Evolutionary conservation across 2,113 vertebrate genomes (phyloP).

Genomic region (Bagarius yarrelli): DNA sequence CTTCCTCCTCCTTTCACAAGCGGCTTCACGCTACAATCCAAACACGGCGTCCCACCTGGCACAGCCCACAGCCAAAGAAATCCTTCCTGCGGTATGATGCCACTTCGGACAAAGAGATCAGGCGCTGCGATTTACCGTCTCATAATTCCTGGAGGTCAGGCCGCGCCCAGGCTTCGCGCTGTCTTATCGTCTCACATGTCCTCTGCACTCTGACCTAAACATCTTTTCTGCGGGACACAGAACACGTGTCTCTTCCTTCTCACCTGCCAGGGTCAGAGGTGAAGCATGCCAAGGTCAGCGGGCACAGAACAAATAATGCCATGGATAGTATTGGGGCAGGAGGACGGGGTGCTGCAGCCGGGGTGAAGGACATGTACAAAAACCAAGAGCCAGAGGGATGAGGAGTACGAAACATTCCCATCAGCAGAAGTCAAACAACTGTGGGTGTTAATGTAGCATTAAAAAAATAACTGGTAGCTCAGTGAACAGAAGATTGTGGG

Average conservation of each 20-base stretch:
- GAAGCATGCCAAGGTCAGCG: slow-evolving; percentile 43
- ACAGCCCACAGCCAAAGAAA: slow-evolving; percentile 49
- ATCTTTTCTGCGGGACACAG: slow-evolving; percentile 54
- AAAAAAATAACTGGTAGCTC: no score
- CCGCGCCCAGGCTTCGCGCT: slow-evolving; percentile 15
- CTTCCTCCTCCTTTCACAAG: slow-evolving; percentile 28
- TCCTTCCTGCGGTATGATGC: slow-evolving; percentile 50
- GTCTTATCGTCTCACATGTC: slow-evolving; percentile 27
- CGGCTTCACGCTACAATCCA: slow-evolving; percentile 54
- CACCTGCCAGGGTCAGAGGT: slow-evolving; percentile 58
- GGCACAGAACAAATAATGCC: slow-evolving; percentile 34
- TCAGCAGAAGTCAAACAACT: no score
- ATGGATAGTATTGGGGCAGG: slow-evolving; percentile 45
- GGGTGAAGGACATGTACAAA: slow-evolving; percentile 58
- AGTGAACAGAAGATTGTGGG: no score
- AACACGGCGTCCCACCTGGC: slow-evolving; percentile 49
- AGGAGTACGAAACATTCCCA: not conserved
- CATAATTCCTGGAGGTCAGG: slow-evolving; percentile 37
- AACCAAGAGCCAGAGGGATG: slow-evolving; percentile 56
- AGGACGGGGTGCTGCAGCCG: slow-evolving; percentile 65
- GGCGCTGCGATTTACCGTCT: slow-evolving; percentile 57
- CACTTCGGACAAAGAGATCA: slow-evolving; percentile 54
- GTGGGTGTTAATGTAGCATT: no score
- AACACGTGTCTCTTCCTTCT: slow-evolving; percentile 33
- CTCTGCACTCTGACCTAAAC: slow-evolving; percentile 51